phyloP scores from a whole-genome alignment of 2,113 vertebrate species.

The Cervus canadensis region DNA sequence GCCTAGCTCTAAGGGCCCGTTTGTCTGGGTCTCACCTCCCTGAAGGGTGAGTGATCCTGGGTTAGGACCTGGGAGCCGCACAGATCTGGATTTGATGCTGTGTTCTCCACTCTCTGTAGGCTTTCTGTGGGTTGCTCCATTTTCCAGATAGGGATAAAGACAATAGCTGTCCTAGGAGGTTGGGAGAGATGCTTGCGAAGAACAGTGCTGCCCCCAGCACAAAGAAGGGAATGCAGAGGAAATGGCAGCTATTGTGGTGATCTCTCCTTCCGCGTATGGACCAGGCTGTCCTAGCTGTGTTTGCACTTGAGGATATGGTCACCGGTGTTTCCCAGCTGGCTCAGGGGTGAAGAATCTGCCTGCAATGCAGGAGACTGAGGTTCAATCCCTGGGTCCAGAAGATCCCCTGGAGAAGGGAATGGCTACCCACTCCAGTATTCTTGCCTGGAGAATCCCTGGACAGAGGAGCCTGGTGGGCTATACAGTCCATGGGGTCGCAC shows the following conservation, averaged over 20 bases:
- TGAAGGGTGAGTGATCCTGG: neutral
- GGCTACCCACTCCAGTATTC: neutral
- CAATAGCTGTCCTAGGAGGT: neutral
- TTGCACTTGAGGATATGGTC: accelerated
- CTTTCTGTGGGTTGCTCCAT: neutral
- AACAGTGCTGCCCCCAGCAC: neutral
- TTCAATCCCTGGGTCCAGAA: neutral
- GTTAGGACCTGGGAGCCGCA: too few species aligned
- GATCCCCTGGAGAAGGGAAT: neutral
- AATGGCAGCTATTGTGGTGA: accelerated
- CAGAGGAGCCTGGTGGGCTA: neutral
- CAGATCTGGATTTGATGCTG: too few species aligned
- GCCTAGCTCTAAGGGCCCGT: neutral
- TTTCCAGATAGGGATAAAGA: neutral
- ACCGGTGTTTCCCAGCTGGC: neutral
- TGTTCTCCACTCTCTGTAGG: neutral
- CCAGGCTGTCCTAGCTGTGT: neutral
- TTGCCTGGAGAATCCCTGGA: neutral
- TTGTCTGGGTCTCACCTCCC: neutral
- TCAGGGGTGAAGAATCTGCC: neutral
- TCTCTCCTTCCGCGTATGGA: neutral
- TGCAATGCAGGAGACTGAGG: neutral
- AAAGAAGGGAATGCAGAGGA: neutral
- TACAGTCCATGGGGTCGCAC: neutral
- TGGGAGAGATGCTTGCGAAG: neutral